Percentiles rank a stretch among this genome's conserved stretches.
Conservation (phyloP, 2,797 vertebrate genomes). For the Sebastolobus altivelis region DNA sequence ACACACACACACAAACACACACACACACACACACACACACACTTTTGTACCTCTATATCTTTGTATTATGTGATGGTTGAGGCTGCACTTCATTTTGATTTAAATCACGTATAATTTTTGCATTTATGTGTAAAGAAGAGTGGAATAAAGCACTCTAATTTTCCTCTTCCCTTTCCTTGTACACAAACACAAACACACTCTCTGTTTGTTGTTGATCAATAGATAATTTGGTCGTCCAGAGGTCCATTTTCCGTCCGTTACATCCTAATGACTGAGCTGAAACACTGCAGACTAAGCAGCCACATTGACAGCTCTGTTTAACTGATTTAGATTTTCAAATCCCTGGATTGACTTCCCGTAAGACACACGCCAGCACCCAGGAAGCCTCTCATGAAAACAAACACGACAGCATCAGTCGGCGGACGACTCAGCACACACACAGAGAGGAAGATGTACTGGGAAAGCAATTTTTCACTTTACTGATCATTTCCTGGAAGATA, state of each 20-base stretch:
- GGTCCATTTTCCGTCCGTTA: conserved; percentile 7
- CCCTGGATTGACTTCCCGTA: conserved; percentile 13
- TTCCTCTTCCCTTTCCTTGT: neutral
- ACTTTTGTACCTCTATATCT: neutral
- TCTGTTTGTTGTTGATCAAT: conserved; percentile 9
- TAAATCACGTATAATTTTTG: neutral
- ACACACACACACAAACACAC: conserved; percentile 15
- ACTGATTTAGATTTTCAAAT: conserved; percentile 26
- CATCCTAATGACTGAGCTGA: neutral
- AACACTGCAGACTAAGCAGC: neutral
- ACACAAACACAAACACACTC: neutral
- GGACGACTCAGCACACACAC: neutral
- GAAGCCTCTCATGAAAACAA: neutral
- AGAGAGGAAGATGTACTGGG: conserved; percentile 1
- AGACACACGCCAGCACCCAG: neutral
- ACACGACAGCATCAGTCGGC: neutral
- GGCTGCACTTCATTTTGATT: neutral
- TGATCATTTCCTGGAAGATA: conserved; percentile 24
- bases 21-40: conserved; percentile 19
- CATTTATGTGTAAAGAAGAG: neutral
- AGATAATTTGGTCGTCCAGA: neutral
- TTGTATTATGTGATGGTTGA: neutral
- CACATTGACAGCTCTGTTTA: neutral
- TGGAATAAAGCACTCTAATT: neutral
- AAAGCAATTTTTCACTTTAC: conserved; percentile 51